These are phyloP conservation scores for Clarias pachynema DNA, from an alignment of 2,797 vertebrate species.

Conservation along the genomic window DNA sequence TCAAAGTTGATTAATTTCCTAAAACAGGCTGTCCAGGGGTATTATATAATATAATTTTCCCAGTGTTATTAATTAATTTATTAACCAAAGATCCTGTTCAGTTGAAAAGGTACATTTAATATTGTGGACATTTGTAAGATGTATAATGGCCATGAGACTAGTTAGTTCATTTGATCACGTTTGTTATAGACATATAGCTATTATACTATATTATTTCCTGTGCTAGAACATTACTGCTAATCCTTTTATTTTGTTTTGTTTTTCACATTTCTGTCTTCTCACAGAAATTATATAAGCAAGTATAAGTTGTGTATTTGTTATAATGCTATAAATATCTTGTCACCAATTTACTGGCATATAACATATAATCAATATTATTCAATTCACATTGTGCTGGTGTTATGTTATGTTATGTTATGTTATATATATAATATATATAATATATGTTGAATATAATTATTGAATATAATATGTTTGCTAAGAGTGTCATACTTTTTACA, in stretches of 20 bases:
- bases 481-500: neutral
- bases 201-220: neutral
- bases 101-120: neutral
- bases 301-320: neutral
- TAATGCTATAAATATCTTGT: neutral
- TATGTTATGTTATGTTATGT: too few relatives aligned
- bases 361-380: too few relatives aligned
- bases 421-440: too few relatives aligned
- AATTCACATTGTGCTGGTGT: too few relatives aligned
- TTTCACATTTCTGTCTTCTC: neutral
- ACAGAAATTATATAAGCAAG: neutral
- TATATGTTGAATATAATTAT: neutral
- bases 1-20: neutral
- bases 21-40: neutral
- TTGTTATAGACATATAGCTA: neutral
- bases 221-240: too few relatives aligned
- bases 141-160: neutral
- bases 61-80: neutral
- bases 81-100: neutral
- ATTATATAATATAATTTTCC: neutral
- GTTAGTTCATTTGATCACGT: neutral
- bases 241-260: too few relatives aligned
- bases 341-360: too few relatives aligned
- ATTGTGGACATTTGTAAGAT: neutral
- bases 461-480: neutral